Conservation (phyloP, 2,888 invertebrate species). For the Schizaphis graminum region DNA sequence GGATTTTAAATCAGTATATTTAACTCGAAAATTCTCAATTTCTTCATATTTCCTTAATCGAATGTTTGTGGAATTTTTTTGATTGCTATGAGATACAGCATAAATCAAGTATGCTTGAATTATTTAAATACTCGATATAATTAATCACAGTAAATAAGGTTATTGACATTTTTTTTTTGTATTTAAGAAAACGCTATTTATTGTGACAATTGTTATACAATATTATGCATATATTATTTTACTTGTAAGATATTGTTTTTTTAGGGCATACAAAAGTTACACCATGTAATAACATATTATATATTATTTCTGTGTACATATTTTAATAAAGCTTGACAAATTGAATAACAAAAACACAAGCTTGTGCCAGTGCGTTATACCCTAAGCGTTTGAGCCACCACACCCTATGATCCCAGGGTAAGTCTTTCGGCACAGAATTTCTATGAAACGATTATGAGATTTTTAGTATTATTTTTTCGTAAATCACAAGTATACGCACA, state of each 20-base stretch:
- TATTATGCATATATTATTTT: not conserved
- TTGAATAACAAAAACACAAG: not conserved
- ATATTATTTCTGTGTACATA: not conserved
- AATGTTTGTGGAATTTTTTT: not conserved
- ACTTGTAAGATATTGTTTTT: not conserved
- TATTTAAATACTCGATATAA: not conserved
- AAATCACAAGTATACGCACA: not conserved
- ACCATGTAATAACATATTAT: not conserved
- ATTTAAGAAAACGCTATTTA: not conserved
- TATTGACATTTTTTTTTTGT: too few relatives aligned
- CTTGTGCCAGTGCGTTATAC: not conserved
- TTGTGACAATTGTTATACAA: not conserved
- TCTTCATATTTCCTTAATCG: too few relatives aligned
- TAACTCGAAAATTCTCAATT: not conserved
- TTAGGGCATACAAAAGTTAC: not conserved
- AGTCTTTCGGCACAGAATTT: not conserved
- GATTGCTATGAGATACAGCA: not conserved
- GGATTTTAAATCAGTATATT: not conserved
- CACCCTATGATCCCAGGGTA: not conserved
- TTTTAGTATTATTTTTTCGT: not conserved
- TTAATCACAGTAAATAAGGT: not conserved
- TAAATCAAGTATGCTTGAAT: not conserved
- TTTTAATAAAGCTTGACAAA: slow-evolving; percentile 5
- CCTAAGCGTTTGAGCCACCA: not conserved
- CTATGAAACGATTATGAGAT: not conserved